Percentiles rank a stretch among this genome's conserved stretches.
These are phyloP conservation scores for Dallia pectoralis DNA, from an alignment of 2,797 vertebrate species.

Conservation along the genomic window DNA sequence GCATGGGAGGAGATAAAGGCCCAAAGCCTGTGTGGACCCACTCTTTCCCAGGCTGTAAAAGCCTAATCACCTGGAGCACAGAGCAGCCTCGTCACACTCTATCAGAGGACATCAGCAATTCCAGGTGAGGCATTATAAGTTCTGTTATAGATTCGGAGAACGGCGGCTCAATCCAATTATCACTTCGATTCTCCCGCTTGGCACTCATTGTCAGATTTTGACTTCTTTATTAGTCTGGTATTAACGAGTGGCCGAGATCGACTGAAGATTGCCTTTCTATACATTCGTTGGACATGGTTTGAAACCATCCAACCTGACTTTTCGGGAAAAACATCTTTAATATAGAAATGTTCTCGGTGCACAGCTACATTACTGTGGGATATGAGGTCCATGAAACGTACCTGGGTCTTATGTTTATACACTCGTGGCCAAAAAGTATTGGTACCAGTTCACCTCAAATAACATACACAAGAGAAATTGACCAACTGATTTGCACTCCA, in stretches of 20 bases:
- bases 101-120: constrained; percentile 40
- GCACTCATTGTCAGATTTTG: constrained; percentile 38
- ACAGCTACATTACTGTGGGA: neutral
- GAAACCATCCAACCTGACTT: neutral
- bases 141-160: constrained; percentile 24
- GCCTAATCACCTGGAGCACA: constrained; percentile 34
- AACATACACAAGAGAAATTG: too few relatives aligned
- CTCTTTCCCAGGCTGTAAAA: neutral
- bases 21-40: neutral
- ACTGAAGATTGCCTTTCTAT: neutral
- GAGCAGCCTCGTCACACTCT: constrained; percentile 25
- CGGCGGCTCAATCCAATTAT: constrained; percentile 45
- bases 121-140: constrained; percentile 43
- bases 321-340: constrained; percentile 21
- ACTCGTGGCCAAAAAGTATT: too few relatives aligned
- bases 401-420: neutral
- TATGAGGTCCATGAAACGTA: neutral
- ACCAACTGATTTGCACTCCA: too few relatives aligned
- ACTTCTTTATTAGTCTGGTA: constrained; percentile 38
- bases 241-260: constrained; percentile 24
- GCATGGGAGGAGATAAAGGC: neutral
- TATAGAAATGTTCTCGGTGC: neutral
- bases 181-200: constrained; percentile 37
- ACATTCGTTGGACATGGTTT: too few relatives aligned
- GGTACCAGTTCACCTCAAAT: too few relatives aligned